phyloP scores from a whole-genome alignment of 2,113 vertebrate species.

The Semnornis frantzii region DNA sequence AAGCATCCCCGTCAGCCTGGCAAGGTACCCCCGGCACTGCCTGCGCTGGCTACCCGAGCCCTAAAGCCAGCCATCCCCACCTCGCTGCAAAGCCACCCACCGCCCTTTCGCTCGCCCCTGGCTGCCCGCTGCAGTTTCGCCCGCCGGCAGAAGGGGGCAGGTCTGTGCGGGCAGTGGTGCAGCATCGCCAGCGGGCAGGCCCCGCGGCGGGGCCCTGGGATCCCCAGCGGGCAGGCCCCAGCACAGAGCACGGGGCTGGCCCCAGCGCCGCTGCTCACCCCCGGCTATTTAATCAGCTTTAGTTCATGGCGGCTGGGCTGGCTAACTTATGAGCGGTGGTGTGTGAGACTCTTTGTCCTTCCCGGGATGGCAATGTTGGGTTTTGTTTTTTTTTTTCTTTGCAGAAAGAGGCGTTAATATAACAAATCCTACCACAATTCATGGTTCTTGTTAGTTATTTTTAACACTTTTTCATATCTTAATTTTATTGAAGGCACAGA shows the following conservation, averaged over 20 bases:
- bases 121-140: background rate
- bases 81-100: background rate
- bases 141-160: conserved; percentile 24
- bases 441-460: background rate
- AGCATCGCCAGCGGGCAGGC: no score
- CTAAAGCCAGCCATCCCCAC: background rate
- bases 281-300: background rate
- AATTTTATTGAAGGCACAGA: background rate
- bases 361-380: background rate
- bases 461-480: background rate
- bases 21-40: background rate
- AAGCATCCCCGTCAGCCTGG: background rate
- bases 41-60: background rate
- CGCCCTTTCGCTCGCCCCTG: background rate
- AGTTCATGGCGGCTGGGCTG: background rate
- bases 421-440: background rate
- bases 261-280: background rate
- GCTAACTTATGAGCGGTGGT: rapidly evolving
- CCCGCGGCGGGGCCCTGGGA: no score
- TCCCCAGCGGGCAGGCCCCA: no score
- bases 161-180: background rate
- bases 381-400: background rate
- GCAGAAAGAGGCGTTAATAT: background rate
- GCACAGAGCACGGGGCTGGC: no score
- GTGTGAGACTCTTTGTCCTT: background rate